Evolutionary conservation across 2,113 vertebrate genomes (phyloP).

Genomic region (Camelus bactrianus): DNA sequence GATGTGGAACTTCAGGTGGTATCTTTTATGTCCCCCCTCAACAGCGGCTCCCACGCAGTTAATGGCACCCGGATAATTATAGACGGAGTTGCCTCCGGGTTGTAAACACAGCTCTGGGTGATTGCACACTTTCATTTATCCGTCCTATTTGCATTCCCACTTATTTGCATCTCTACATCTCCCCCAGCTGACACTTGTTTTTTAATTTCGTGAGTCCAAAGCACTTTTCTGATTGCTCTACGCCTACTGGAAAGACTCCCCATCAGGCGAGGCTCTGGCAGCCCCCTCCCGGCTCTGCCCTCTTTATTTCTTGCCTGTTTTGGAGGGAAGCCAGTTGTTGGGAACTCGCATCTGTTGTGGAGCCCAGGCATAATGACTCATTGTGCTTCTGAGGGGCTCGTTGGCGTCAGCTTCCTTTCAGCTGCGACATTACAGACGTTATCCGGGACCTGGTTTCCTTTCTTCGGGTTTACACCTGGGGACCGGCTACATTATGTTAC

Average conservation of each 20-base stretch:
- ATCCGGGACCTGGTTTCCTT: constrained; percentile 28
- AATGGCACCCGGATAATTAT: constrained; percentile 14
- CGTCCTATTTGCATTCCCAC: background rate
- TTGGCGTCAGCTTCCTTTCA: background rate
- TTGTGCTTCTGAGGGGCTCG: constrained; percentile 39
- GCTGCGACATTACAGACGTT: background rate
- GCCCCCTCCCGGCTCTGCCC: background rate
- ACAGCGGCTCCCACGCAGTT: background rate
- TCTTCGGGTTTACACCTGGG: background rate
- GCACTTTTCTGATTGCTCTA: constrained; percentile 26
- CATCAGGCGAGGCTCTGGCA: background rate
- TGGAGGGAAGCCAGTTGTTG: constrained; percentile 51
- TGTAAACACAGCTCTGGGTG: background rate
- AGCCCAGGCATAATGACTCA: background rate
- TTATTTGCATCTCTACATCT: background rate
- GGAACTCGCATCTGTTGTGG: background rate
- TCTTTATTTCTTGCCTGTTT: background rate
- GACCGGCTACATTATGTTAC: background rate
- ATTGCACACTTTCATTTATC: background rate
- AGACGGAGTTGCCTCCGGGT: background rate
- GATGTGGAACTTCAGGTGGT: background rate
- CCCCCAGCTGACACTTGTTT: constrained; percentile 28
- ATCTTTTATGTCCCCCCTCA: background rate
- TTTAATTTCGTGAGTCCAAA: background rate
- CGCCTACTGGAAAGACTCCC: background rate